Conservation (phyloP, 2,113 vertebrate genomes). For the Pogona vitticeps region DNA sequence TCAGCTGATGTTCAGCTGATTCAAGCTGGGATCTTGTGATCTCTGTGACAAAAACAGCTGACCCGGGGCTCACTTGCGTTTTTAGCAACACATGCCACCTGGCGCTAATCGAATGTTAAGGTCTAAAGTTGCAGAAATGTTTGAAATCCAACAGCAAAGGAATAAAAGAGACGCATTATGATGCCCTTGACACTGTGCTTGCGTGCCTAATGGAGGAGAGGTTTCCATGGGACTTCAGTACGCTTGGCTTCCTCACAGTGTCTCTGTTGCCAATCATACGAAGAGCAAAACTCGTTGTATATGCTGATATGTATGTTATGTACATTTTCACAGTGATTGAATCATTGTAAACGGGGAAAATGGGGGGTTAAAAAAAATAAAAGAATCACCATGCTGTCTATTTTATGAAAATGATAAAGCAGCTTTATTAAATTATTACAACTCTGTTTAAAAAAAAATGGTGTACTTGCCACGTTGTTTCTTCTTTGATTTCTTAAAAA, state of each 20-base stretch:
- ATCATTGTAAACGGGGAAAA: conserved; percentile 76
- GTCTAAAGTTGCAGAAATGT: conserved; percentile 55
- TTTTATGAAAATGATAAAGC: conserved; percentile 85
- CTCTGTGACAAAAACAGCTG: conserved; percentile 57
- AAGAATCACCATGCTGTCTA: conserved; percentile 79
- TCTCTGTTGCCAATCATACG: conserved; percentile 76
- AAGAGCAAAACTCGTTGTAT: conserved; percentile 80
- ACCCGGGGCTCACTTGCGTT: conserved; percentile 41
- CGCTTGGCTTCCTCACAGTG: conserved; percentile 72
- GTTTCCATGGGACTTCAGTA: conserved; percentile 62
- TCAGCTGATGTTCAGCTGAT: conserved; percentile 73
- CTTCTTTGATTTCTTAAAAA: conserved; percentile 37
- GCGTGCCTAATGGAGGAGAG: conserved; percentile 61
- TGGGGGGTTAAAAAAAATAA: conserved; percentile 43
- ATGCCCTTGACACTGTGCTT: conserved; percentile 49
- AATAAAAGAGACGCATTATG: conserved; percentile 41
- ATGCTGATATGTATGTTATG: conserved; percentile 83
- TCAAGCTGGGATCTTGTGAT: conserved; percentile 46
- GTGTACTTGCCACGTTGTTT: conserved; percentile 76
- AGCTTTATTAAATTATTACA: conserved; percentile 86
- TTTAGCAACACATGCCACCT: conserved; percentile 61
- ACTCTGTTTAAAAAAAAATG: conserved; percentile 77
- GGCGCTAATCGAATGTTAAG: conserved; percentile 44
- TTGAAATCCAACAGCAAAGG: conserved; percentile 35
- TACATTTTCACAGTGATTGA: conserved; percentile 85